Percentiles rank a stretch among this genome's conserved stretches.
phyloP scores from a whole-genome alignment of 2,797 vertebrate genomes.

The Oreochromis grahami region DNA sequence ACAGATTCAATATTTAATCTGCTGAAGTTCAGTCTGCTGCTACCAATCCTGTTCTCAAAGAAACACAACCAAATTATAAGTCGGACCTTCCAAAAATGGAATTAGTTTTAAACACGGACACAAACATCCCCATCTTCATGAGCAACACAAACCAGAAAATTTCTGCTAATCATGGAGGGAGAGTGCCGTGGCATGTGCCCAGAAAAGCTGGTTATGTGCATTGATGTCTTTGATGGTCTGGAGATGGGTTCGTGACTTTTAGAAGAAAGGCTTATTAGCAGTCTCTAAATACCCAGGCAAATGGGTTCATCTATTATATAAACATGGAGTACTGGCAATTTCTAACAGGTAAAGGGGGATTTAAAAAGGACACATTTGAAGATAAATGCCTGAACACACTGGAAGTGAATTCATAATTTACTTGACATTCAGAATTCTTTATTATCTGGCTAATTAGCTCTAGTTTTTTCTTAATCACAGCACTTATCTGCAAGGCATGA shows the following conservation, averaged over 20 bases:
- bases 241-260: constrained; percentile 23
- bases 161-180: neutral
- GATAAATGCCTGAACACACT: constrained; percentile 40
- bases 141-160: neutral
- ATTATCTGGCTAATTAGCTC: constrained; percentile 34
- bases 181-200: neutral
- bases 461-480: constrained; percentile 18
- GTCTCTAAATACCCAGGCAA: constrained; percentile 14
- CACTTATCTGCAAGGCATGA: constrained; percentile 14
- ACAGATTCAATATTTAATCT: constrained; percentile 1
- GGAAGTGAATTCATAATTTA: constrained; percentile 50
- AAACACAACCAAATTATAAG: neutral
- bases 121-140: neutral
- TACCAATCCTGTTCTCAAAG: neutral
- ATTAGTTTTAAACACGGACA: neutral
- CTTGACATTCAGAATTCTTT: constrained; percentile 50
- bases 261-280: constrained; percentile 25
- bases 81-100: neutral
- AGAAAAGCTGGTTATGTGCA: constrained; percentile 3
- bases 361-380: constrained; percentile 41
- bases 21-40: neutral
- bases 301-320: constrained; percentile 34
- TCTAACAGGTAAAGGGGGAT: constrained; percentile 11
- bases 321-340: constrained; percentile 23
- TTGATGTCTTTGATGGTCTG: constrained; percentile 5